These are phyloP conservation scores for Crotalus viridis DNA, from an alignment of 2,113 vertebrate genomes.

Conservation along the genomic window DNA sequence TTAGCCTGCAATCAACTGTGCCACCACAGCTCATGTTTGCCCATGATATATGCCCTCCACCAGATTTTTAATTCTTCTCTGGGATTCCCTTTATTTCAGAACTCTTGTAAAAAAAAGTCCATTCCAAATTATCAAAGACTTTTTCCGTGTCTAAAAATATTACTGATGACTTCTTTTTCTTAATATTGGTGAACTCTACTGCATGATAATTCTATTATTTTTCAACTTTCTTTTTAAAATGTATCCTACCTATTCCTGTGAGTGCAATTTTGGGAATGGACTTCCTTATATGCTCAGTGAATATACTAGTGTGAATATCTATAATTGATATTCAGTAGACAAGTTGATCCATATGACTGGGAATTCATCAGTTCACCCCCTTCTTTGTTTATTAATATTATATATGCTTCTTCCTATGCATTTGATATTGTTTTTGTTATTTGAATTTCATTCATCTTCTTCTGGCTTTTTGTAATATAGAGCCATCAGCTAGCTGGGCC, in stretches of 20 bases:
- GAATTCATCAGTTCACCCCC: not conserved
- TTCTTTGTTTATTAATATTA: not conserved
- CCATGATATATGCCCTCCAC: accelerated
- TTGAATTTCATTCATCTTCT: not conserved
- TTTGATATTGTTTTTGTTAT: not conserved
- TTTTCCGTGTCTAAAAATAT: not conserved
- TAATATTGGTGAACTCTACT: not conserved
- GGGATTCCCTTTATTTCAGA: not conserved
- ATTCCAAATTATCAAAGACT: not conserved
- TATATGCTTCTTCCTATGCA: not conserved
- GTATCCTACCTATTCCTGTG: not conserved
- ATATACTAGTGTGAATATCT: not conserved
- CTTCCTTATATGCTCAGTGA: not conserved
- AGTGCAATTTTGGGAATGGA: not conserved
- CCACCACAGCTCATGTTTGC: not conserved
- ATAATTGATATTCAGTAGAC: not conserved
- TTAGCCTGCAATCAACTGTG: not conserved
- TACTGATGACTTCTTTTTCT: not conserved
- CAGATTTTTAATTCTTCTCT: not conserved
- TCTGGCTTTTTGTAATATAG: not conserved
- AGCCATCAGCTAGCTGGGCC: not conserved
- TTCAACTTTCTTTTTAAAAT: too few relatives aligned
- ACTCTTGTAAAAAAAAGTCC: not conserved
- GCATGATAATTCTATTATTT: not conserved
- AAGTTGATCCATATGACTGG: not conserved